A percentile compares a stretch with the other conserved stretches of the same genome.
These are phyloP conservation scores for Porites rus DNA, from an alignment of 92 coral and sea anemone species.

Conservation along the genomic window DNA sequence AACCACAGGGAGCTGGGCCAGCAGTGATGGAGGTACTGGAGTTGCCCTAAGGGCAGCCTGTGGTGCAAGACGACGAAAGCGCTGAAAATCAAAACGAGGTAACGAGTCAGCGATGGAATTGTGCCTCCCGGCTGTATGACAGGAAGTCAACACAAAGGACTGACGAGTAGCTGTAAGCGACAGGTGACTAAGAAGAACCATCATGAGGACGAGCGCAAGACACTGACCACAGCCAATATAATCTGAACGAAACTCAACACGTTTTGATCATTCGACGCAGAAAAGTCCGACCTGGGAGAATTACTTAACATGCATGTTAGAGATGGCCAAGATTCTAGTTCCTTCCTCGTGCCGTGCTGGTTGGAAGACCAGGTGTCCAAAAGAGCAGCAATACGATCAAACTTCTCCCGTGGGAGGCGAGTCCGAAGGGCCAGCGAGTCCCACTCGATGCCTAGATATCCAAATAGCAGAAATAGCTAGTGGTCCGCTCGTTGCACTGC, in stretches of 20 bases:
- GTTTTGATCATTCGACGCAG: constrained; percentile 17
- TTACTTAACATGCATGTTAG: constrained; percentile 35
- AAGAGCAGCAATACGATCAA: background rate
- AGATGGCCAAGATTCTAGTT: constrained; percentile 49
- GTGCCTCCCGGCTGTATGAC: background rate
- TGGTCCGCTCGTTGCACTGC: no score
- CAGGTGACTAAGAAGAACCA: background rate
- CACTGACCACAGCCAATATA: background rate
- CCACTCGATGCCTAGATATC: constrained; percentile 1
- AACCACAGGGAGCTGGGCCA: no score
- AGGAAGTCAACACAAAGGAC: background rate
- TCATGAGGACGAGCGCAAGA: no score
- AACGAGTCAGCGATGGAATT: background rate
- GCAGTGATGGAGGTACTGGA: no score
- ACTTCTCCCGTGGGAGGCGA: background rate
- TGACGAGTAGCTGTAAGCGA: background rate
- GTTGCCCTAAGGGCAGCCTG: no score
- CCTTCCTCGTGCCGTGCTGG: constrained; percentile 25
- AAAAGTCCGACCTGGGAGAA: constrained; percentile 26
- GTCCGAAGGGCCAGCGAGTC: constrained; percentile 1
- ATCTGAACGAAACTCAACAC: background rate
- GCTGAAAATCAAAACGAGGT: background rate
- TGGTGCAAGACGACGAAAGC: no score
- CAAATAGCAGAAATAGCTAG: no score
- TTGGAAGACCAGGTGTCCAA: constrained; percentile 28